These are phyloP conservation scores for Alauda arvensis DNA, from an alignment of 2,797 vertebrate species.

Conservation along the genomic window DNA sequence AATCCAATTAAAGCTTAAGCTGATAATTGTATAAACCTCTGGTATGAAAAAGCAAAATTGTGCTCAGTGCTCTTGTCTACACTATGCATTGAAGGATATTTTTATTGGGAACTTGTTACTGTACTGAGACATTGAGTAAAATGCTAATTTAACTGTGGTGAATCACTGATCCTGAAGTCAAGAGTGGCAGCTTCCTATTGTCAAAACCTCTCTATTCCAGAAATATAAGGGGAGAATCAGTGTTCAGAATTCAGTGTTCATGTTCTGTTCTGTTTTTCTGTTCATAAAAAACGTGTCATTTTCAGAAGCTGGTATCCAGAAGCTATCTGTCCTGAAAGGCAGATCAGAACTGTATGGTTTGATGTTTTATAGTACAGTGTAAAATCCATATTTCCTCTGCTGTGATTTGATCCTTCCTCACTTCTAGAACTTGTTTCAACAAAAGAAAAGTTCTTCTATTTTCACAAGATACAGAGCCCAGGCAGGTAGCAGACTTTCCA, in stretches of 20 bases:
- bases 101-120: neutral
- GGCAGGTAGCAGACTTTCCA: neutral
- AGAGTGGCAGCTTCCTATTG: neutral
- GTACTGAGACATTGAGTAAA: neutral
- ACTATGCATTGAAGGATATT: neutral
- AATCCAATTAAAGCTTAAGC: slow-evolving; percentile 60
- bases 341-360: neutral
- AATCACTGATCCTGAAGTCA: neutral
- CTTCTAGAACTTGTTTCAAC: neutral
- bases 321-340: neutral
- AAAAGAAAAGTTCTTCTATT: neutral
- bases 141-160: neutral
- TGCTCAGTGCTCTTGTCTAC: slow-evolving; percentile 2
- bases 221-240: neutral
- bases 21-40: slow-evolving; percentile 52
- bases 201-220: neutral
- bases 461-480: neutral
- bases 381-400: neutral
- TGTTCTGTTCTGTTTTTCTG: no score
- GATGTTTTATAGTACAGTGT: neutral
- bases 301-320: neutral
- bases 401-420: neutral
- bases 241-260: neutral
- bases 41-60: slow-evolving; percentile 31
- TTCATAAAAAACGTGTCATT: neutral